phyloP scores from a whole-genome alignment of 2,113 vertebrate genomes.

The Choloepus hoffmanni region DNA sequence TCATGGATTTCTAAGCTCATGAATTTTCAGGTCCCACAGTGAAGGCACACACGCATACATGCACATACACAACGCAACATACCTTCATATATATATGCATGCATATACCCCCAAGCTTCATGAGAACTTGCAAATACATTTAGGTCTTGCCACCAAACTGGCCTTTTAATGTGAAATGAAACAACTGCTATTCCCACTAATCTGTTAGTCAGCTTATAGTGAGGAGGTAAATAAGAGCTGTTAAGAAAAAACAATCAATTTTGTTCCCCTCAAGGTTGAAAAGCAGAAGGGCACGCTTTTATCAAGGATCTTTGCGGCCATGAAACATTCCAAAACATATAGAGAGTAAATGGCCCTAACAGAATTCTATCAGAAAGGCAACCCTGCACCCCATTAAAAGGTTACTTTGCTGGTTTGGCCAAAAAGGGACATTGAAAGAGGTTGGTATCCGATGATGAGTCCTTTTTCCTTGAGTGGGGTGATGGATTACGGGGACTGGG shows the following conservation, averaged over 20 bases:
- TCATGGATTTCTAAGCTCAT: not conserved
- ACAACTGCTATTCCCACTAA: not conserved
- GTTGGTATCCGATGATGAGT: constrained; percentile 66
- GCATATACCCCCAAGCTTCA: not conserved
- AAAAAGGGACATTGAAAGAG: constrained; percentile 48
- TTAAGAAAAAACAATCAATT: constrained; percentile 27
- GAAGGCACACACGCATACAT: not conserved
- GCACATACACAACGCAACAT: not conserved
- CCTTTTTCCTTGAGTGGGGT: not conserved
- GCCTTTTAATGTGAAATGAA: not conserved
- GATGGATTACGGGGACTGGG: constrained; percentile 64
- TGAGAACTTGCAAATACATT: not conserved
- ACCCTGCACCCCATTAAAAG: constrained; percentile 76
- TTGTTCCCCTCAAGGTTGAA: not conserved
- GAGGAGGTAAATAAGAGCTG: accelerated
- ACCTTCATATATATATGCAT: not conserved
- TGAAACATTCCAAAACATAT: constrained; percentile 73
- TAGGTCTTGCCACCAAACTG: not conserved
- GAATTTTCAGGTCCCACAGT: not conserved
- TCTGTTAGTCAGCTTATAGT: not conserved
- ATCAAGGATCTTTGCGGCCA: constrained; percentile 73
- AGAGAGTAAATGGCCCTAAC: constrained; percentile 75
- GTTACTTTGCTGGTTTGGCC: constrained; percentile 78
- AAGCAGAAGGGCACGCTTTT: constrained; percentile 58
- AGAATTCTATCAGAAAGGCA: constrained; percentile 78